A percentile compares a stretch with the other conserved stretches of the same genome.
These are phyloP conservation scores for Merluccius polli DNA, from an alignment of 2,797 vertebrate genomes.

Conservation along the genomic window DNA sequence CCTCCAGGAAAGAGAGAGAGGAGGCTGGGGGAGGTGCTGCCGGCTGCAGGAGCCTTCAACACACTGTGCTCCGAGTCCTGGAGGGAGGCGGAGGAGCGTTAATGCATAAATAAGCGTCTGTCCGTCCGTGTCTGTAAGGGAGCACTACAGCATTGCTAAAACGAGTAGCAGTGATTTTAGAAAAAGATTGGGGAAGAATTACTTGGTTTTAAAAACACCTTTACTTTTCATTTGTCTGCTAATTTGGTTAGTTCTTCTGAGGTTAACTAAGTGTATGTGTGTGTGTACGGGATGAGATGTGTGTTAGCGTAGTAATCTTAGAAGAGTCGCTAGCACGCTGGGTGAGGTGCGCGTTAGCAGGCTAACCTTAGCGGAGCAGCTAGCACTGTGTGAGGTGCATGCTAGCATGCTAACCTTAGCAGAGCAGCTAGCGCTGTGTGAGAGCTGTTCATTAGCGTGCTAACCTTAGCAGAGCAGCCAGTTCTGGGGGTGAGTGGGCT, in stretches of 20 bases:
- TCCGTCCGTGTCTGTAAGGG: neutral
- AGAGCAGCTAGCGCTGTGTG: conserved; percentile 48
- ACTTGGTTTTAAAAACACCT: no score
- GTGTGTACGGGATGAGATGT: neutral
- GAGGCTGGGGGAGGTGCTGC: conserved; percentile 52
- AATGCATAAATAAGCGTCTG: neutral
- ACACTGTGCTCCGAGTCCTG: conserved; percentile 70
- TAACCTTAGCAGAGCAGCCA: conserved; percentile 71
- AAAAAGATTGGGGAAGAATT: neutral
- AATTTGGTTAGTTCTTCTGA: no score
- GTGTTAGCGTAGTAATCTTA: conserved; percentile 43
- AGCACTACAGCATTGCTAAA: no score
- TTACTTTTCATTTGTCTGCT: no score
- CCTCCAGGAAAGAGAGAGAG: conserved; percentile 27
- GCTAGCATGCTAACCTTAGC: conserved; percentile 65
- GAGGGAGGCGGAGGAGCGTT: conserved; percentile 11
- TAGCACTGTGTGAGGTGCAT: conserved; percentile 31
- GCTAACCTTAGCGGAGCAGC: conserved; percentile 70
- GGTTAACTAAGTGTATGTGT: no score
- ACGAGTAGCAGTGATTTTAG: no score
- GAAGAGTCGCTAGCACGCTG: conserved; percentile 62
- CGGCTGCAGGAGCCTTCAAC: conserved; percentile 66
- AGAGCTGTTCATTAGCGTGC: neutral
- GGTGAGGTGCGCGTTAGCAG: neutral
- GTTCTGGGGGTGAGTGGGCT: conserved; percentile 54